A percentile compares a stretch with the other conserved stretches of the same genome.
These are phyloP conservation scores for Acanthosepion lycidas DNA, from an alignment of 2,888 invertebrate species.

Conservation along the genomic window DNA sequence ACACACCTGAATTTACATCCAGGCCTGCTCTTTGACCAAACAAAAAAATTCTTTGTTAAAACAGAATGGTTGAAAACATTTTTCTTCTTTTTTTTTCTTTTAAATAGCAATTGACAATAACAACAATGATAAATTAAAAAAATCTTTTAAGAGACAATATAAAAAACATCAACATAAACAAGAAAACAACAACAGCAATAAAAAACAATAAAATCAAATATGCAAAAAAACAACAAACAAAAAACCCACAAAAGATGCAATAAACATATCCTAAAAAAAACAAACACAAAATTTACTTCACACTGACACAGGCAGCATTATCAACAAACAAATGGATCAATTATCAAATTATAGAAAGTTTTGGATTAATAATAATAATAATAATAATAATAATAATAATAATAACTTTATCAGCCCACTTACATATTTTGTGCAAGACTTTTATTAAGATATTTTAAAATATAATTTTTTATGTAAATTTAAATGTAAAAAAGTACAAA, in stretches of 20 bases:
- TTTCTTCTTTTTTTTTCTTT: background rate
- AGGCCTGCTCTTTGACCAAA: background rate
- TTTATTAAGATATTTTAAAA: slow-evolving; percentile 35
- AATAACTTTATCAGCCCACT: background rate
- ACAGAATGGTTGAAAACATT: background rate
- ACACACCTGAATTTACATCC: background rate
- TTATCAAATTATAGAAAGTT: background rate
- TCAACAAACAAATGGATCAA: background rate
- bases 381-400: background rate
- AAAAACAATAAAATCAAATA: slow-evolving; percentile 35
- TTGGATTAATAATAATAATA: slow-evolving; percentile 12
- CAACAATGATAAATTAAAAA: background rate
- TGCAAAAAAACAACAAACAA: background rate
- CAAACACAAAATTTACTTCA: background rate
- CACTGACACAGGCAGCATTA: slow-evolving; percentile 35
- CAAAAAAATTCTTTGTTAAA: background rate
- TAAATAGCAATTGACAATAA: background rate
- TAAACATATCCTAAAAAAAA: slow-evolving; percentile 17
- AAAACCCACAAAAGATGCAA: background rate
- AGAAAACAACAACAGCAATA: slow-evolving; percentile 34
- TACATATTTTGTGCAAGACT: background rate
- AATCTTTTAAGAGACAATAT: background rate
- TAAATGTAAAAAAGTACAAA: slow-evolving; percentile 34
- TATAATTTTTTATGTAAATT: background rate
- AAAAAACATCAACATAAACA: slow-evolving; percentile 33